Evolutionary conservation across 2,888 invertebrate species (phyloP).

Genomic region (Tipula helvola): DNA sequence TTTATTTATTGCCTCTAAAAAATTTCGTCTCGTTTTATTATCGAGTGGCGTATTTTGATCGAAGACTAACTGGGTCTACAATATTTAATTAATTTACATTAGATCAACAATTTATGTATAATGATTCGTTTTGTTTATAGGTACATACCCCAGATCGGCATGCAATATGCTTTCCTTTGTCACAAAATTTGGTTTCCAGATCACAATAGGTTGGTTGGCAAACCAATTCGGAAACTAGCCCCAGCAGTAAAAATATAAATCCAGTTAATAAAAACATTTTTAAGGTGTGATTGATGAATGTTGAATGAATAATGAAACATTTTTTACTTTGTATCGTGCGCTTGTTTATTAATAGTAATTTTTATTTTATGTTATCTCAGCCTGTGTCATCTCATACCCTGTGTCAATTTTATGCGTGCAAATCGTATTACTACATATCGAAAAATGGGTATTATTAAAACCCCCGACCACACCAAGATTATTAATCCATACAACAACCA

Average conservation of each 20-base stretch:
- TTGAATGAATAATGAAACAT: neutral
- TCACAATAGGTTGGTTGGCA: neutral
- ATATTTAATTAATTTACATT: neutral
- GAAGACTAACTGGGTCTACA: neutral
- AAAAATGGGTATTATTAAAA: neutral
- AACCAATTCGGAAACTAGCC: neutral
- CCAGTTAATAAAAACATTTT: neutral
- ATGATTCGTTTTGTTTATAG: neutral
- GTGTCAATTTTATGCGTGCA: neutral
- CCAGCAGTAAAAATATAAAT: neutral
- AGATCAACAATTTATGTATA: neutral
- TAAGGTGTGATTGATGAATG: neutral
- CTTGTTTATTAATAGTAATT: neutral
- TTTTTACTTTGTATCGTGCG: neutral
- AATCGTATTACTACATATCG: neutral
- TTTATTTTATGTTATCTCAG: neutral
- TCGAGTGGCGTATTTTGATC: neutral
- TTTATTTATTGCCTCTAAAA: neutral
- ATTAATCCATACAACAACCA: neutral
- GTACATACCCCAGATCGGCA: neutral
- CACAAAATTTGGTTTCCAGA: neutral
- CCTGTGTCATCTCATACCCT: neutral
- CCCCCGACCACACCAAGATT: neutral
- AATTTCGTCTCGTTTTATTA: neutral
- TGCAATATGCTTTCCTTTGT: neutral